phyloP scores from a whole-genome alignment of 2,797 vertebrate genomes.

The Peromyscus eremicus region DNA sequence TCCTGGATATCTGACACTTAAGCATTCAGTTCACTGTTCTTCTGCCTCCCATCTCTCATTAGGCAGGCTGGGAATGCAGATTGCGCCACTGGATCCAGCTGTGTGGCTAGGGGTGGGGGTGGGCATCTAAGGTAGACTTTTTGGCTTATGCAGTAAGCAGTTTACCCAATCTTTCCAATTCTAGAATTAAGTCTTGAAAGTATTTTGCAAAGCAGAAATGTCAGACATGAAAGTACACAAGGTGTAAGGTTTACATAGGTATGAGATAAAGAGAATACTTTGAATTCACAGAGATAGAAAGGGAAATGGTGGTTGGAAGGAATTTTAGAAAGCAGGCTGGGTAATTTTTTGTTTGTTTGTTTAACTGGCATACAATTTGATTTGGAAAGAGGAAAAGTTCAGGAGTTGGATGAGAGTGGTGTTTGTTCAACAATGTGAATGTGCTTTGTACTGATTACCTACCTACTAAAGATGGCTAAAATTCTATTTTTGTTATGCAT shows the following conservation, averaged over 20 bases:
- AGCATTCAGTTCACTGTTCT: neutral
- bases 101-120: too few relatives aligned
- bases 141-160: too few relatives aligned
- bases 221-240: neutral
- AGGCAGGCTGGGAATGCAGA: neutral
- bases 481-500: neutral
- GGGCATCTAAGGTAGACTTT: neutral
- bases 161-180: neutral
- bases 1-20: neutral
- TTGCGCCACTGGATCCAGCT: neutral
- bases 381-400: neutral
- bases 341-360: neutral
- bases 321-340: fast-evolving
- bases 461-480: neutral
- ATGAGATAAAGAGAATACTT: neutral
- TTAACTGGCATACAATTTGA: neutral
- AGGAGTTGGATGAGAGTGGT: neutral
- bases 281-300: neutral
- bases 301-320: neutral
- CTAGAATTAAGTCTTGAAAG: neutral
- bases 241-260: neutral
- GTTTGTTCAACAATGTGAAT: neutral
- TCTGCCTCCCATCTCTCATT: too few relatives aligned
- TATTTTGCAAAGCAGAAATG: neutral
- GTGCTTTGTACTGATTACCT: neutral